These are phyloP conservation scores for Leptatherina wallacei DNA, from an alignment of 2,797 vertebrate species.

Conservation along the genomic window DNA sequence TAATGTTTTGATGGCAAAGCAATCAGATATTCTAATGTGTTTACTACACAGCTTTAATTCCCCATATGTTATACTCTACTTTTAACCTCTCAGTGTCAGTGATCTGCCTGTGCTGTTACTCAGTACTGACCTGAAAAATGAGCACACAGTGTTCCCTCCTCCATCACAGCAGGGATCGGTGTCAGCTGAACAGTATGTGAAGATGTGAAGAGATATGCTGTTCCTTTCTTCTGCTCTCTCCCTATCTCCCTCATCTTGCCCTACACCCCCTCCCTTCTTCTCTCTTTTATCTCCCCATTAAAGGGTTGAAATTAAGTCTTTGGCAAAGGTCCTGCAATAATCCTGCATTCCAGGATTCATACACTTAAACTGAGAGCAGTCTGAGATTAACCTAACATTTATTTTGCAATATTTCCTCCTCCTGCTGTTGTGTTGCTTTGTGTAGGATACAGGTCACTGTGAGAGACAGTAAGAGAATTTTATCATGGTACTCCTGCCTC, in stretches of 20 bases:
- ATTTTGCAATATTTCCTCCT: not conserved
- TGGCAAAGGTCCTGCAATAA: constrained; percentile 45
- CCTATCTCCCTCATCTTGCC: not conserved
- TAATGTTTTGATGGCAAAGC: no score
- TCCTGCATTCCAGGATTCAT: constrained; percentile 38
- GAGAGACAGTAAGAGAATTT: constrained; percentile 1
- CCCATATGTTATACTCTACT: no score
- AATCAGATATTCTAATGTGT: no score
- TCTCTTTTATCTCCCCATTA: constrained; percentile 23
- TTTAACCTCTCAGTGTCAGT: not conserved
- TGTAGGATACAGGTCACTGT: constrained; percentile 2
- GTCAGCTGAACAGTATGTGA: constrained; percentile 23
- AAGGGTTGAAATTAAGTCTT: constrained; percentile 47
- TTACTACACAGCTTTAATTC: not conserved
- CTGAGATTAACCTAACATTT: constrained; percentile 21
- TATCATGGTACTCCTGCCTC: constrained; percentile 2
- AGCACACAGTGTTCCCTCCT: constrained; percentile 25
- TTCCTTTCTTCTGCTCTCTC: not conserved
- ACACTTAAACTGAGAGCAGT: constrained; percentile 26
- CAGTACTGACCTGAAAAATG: constrained; percentile 27
- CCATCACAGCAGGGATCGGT: constrained; percentile 21
- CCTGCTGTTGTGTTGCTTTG: not conserved
- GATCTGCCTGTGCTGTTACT: constrained; percentile 5
- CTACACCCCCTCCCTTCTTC: not conserved
- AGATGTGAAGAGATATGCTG: constrained; percentile 25